Percentiles rank a stretch among this genome's conserved stretches.
These are phyloP conservation scores for Phataginus tetradactyla DNA, from an alignment of 2,797 vertebrate species.

Conservation along the genomic window DNA sequence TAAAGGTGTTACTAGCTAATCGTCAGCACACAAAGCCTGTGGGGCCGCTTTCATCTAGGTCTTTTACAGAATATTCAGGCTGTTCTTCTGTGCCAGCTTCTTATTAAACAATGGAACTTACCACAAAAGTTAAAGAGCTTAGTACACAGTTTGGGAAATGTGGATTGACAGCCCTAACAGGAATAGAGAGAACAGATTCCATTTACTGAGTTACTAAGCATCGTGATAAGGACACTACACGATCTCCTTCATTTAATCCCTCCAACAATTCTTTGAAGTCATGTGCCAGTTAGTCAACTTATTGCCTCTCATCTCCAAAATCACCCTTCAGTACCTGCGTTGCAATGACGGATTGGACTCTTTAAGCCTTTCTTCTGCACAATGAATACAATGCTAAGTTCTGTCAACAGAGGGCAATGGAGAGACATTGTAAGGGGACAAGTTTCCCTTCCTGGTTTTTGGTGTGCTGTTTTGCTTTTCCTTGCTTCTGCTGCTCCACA, in stretches of 20 bases:
- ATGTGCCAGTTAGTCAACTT: not conserved
- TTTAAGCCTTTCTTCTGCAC: not conserved
- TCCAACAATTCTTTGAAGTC: not conserved
- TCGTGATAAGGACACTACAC: not conserved
- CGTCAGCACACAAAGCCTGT: not conserved
- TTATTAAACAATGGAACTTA: not conserved
- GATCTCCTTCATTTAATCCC: not conserved
- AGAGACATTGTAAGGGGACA: not conserved
- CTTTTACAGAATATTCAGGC: not conserved
- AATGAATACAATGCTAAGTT: not conserved
- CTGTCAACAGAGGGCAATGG: slow-evolving; percentile 55
- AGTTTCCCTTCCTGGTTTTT: not conserved
- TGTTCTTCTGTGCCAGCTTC: not conserved
- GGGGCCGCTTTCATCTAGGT: not conserved
- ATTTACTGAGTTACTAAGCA: not conserved
- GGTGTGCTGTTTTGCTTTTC: not conserved
- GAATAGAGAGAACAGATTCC: not conserved
- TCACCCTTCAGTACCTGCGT: slow-evolving; percentile 44
- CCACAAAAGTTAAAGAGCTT: not conserved
- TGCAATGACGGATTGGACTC: not conserved
- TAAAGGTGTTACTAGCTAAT: not conserved
- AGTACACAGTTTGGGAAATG: not conserved
- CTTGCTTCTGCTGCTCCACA: not conserved
- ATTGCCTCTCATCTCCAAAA: not conserved
- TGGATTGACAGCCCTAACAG: not conserved